Evolutionary conservation across 2,113 vertebrate species (phyloP).

Genomic region (Anthoscopus minutus): DNA sequence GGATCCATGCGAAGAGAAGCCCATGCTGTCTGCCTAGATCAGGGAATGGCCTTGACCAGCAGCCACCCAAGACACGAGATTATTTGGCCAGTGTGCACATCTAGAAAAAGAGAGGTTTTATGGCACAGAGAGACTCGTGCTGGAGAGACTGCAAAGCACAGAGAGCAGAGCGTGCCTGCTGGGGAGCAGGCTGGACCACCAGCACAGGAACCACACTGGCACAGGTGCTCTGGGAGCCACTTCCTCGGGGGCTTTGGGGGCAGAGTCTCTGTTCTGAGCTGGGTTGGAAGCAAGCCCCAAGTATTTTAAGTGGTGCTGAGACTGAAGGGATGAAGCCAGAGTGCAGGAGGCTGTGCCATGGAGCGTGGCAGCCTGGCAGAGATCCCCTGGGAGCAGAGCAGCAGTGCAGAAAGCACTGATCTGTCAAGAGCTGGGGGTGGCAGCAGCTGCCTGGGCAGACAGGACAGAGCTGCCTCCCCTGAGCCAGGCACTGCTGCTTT

Average conservation of each 20-base stretch:
- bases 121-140: constrained; percentile 55
- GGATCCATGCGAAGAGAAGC: neutral
- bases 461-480: neutral
- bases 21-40: neutral
- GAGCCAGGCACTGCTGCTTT: neutral
- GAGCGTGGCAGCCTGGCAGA: neutral
- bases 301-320: neutral
- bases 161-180: neutral
- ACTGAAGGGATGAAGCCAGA: neutral
- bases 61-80: neutral
- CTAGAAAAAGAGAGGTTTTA: neutral
- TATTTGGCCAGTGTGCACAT: constrained; percentile 56
- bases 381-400: neutral
- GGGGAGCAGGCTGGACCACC: neutral
- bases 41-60: neutral
- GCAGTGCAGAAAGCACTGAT: neutral
- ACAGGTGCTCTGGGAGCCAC: neutral
- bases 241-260: neutral
- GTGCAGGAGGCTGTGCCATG: neutral
- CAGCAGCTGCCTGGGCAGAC: neutral
- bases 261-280: neutral
- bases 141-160: neutral
- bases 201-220: neutral
- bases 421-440: neutral
- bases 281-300: neutral